Evolutionary conservation across 2,113 vertebrate species (phyloP).

Genomic region (Gavialis gangeticus): DNA sequence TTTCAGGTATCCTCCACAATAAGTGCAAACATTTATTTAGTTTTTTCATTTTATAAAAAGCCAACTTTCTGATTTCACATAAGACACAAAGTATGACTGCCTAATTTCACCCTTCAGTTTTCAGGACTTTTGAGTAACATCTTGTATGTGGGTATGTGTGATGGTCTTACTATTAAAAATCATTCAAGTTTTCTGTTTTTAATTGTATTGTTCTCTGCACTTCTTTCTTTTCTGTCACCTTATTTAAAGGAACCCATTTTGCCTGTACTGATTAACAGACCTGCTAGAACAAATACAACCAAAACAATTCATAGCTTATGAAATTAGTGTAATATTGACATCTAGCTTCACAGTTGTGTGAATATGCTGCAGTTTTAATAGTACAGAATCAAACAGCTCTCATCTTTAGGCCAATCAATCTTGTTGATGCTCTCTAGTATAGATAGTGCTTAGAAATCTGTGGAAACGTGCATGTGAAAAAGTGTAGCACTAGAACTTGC

Average conservation of each 20-base stretch:
- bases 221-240: rapidly evolving
- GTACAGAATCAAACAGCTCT: background rate
- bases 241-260: background rate
- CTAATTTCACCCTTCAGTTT: background rate
- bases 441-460: background rate
- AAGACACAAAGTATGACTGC: background rate
- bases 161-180: background rate
- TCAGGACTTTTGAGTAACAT: background rate
- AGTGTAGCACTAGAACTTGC: background rate
- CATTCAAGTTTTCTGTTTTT: background rate
- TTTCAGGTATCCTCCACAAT: background rate
- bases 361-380: background rate
- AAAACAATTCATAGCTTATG: background rate
- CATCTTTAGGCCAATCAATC: background rate
- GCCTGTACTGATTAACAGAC: background rate
- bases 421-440: background rate
- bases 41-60: background rate
- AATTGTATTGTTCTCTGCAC: background rate
- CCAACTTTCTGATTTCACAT: background rate
- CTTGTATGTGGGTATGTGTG: background rate
- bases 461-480: background rate
- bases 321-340: background rate
- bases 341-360: background rate
- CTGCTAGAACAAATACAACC: background rate
- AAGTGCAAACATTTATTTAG: background rate